Base-by-base conservation (phyloP, 2,113 vertebrate species). In the Ceuthmochares aereus region DNA sequence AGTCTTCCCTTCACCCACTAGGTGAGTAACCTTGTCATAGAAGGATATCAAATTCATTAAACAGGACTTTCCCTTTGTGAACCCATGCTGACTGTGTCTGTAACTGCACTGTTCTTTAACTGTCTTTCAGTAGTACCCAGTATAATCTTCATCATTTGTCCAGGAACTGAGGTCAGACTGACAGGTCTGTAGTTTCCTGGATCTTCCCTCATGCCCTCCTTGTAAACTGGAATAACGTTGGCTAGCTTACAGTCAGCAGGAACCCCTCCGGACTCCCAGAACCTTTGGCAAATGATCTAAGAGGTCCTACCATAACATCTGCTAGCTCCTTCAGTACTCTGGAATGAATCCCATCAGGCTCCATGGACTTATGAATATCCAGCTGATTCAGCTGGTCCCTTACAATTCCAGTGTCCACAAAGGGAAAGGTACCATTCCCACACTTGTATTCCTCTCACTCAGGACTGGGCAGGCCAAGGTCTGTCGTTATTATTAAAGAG, bases 361-460 rank as follows among this genome's bases (percentile, higher is more conserved):
- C 9, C 52, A 9, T 4, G 30, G 54, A 26, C 30, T 23, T 19
- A 6, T 4, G 43, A 67, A 58, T 30, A 3, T 32, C 40, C 42
- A 85, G 34, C 51, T 84, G 37, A 32, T 32, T 18, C 27, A 66
- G 40, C 27, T 56, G 27, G 42, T 47, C 60, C 62, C 36, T 13
- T 49, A 26, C 12, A 51, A 21, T 36, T 34, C 25, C 36, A 36
- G 6, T 17, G 30, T 51, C 20, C 30, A 22, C 62, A 51, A 43
- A 76, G 4, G 22, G 14, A 43, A 59, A 52, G 45, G 42, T 43
- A 26, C 54, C 36, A 52, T 25, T 52, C 64, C 32, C n/a, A 36
- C 55, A 54, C 19, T 29, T 3, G 0, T 56, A 30, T 4, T 69
- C 26, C 26, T 40, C 34, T 0, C 2, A 36, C 55, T 63, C 40